Base-by-base conservation (phyloP, 2,113 vertebrate species). In the Pseudopodoces humilis region DNA sequence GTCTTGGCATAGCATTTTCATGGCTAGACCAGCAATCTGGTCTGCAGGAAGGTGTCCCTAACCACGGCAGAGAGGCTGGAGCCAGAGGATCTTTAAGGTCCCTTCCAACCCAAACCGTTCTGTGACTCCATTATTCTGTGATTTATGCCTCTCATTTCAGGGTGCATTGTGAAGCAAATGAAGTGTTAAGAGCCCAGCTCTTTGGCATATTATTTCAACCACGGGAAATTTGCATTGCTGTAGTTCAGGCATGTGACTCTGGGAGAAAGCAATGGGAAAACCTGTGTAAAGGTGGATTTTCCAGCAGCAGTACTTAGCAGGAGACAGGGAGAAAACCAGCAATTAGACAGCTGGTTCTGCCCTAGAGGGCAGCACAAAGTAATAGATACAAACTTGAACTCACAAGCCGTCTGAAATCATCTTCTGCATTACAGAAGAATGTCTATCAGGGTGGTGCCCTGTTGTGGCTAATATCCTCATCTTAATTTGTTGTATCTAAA, bases 301-400 rank as follows among this genome's bases (percentile, higher is more conserved):
- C 53, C 67, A 76, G 33, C 28, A 85, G 39, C 15, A 46, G 41
- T 37, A 28, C 35, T 78, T 52, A 83, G 53, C 25, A 46, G 56
- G 75, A 68, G 52, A 17, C 70, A 60, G 7, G 6, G 41, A 41
- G 69, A 27, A 90, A 89, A 80, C 3, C 27, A 46, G 14, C 62
- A 71, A 60, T 82, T 82, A 64, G n/a, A 85, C n/a, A 81, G 53
- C 56, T 95, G n/a, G 65, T 92, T 86, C 63, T 88, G 90, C 87
- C 87, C 91, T 95, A 94, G 93, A 95, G 91, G 95, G 91, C 85
- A 93, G 94, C 87, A 96, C 52, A 62, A 95, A 95, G 68, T 91
- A 90, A 90, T 74, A 63, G 91, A 92, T 91, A n/a, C 60, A 94
- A 72, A 55, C 10, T 37, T 35, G 20, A 84, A 56, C 20, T 64